Evolutionary conservation across 2,113 vertebrate species (phyloP), one percentile per base, ranked within the genome.

Genomic region (Panthera tigris): DNA sequence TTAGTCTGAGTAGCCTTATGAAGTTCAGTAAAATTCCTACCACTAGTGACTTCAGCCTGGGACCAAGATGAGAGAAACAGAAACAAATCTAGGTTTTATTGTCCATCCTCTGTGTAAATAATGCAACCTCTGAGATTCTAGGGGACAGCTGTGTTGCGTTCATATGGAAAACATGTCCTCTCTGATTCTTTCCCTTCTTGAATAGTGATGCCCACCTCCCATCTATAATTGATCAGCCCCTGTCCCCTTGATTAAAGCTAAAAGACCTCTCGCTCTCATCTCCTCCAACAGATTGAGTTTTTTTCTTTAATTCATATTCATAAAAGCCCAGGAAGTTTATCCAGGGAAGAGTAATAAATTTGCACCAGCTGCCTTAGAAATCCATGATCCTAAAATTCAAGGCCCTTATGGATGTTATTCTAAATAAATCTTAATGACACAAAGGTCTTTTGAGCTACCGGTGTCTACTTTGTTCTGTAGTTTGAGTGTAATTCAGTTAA

Each of bases 321-420:
- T 96, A 92, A 96, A 85, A 93, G 5, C 36, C n/a, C 52, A 25
- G 4, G 25, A 93, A 61, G 76, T 29, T 93, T 93, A 87, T 83
- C 86, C 74, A 0, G 69, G 19, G n/a, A 83, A 95, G 87, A 86
- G 14, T 71, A 39, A 48, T 73, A 89, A 48, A 52, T 89, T 61
- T 95, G 68, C 83, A 68, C 61, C 55, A 45, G 15, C 50, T 73
- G 52, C 68, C 68, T 74, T 97, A 89, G 86, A 94, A 95, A 90
- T 95, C 31, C 7, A 4, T 92, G 50, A 45, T 57, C 61, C 91
- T 73, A 74, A 90, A 63, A 73, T 87, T 23, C n/a, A 41, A 71
- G 48, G n/a, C 23, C 80, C 63, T 71, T 23, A 12, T 89, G 29
- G 50, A 27, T 90, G 25, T 68, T 84, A n/a, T 10, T 33, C 12